A percentile compares a stretch with the other conserved stretches of the same genome.
phyloP scores from a whole-genome alignment of 2,113 vertebrate genomes.

The Grallaria varia region DNA sequence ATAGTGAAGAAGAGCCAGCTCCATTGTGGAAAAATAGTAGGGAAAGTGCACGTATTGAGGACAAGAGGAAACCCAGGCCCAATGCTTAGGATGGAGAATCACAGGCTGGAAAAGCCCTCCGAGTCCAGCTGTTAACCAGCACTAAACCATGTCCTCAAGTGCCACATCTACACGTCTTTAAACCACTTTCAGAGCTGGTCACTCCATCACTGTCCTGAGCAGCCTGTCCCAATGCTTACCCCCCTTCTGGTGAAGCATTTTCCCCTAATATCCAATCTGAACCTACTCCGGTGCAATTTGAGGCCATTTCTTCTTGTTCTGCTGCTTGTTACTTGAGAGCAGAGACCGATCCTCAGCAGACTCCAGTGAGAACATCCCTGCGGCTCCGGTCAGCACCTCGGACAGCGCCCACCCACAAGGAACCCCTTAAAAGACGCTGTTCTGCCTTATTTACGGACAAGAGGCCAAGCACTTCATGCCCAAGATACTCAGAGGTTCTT shows the following conservation, averaged over 20 bases:
- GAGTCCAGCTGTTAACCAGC: not conserved
- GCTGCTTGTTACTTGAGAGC: not conserved
- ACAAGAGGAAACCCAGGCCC: not conserved
- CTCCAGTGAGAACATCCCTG: not conserved
- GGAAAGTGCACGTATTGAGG: accelerated
- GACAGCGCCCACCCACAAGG: not conserved
- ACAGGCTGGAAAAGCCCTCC: not conserved
- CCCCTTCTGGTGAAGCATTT: too few relatives aligned
- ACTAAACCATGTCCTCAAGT: not conserved
- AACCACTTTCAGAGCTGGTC: not conserved
- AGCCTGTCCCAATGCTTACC: not conserved
- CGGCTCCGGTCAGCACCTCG: not conserved
- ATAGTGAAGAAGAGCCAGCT: not conserved
- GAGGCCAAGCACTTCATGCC: not conserved
- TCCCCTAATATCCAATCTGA: not conserved
- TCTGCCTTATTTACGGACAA: accelerated
- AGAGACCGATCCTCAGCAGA: accelerated
- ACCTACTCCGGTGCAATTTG: accelerated
- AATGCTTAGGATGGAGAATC: not conserved
- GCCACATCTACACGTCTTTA: not conserved
- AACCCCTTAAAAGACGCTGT: accelerated
- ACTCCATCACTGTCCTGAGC: not conserved
- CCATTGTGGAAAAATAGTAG: not conserved
- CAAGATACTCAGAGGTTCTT: accelerated
- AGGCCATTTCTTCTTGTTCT: not conserved